These are phyloP conservation scores for Pedetes capensis DNA, from an alignment of 2,113 vertebrate species.

Conservation along the genomic window DNA sequence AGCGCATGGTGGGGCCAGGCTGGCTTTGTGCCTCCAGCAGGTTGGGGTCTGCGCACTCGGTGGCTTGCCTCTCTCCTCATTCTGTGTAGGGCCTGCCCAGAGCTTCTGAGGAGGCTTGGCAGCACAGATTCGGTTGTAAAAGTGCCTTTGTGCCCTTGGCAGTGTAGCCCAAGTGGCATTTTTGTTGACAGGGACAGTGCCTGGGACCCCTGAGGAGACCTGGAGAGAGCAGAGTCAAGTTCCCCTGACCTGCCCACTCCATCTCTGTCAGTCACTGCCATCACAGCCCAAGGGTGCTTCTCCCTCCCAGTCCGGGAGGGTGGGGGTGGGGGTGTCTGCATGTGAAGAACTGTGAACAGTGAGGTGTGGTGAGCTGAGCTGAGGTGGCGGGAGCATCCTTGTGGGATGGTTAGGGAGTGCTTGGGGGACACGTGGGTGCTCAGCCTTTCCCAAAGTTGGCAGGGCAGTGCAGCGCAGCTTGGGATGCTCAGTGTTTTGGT, in stretches of 20 bases:
- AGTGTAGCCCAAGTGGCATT: background rate
- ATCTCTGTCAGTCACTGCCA: background rate
- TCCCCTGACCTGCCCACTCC: no score
- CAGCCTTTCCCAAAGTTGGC: no score
- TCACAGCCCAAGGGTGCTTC: background rate
- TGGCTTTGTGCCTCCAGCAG: no score
- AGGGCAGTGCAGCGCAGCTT: background rate
- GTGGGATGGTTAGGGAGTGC: no score
- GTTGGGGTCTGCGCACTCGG: no score
- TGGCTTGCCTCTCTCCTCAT: background rate
- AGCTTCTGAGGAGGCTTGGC: fast-evolving
- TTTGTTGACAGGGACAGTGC: background rate
- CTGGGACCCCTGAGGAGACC: background rate
- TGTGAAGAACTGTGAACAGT: background rate
- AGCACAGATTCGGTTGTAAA: background rate
- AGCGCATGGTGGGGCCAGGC: background rate
- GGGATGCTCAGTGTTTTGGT: background rate
- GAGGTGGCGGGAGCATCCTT: no score
- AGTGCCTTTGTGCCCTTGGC: no score
- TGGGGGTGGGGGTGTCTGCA: no score
- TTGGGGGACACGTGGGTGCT: fast-evolving
- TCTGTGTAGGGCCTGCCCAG: background rate
- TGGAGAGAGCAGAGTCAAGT: background rate
- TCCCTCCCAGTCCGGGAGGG: background rate
- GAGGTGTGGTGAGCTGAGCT: no score